Percentiles rank a stretch among this genome's conserved stretches.
phyloP scores from a whole-genome alignment of 2,888 invertebrate genomes.

The Meliscaeva auricollis region DNA sequence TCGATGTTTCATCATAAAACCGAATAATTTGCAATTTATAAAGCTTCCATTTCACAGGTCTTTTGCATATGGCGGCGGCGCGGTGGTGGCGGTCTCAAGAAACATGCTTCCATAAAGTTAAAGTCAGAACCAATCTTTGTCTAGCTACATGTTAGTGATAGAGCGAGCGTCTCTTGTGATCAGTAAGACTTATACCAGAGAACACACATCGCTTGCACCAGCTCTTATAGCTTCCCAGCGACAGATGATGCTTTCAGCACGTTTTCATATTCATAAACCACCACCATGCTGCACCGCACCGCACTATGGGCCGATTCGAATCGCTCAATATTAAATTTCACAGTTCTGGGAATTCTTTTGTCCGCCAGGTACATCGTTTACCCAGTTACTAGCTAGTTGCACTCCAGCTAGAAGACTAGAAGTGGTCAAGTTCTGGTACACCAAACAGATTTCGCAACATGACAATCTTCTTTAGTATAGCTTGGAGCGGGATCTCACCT shows the following conservation, averaged over 20 bases:
- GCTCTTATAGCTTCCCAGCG: slow-evolving; percentile 61
- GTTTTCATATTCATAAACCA: slow-evolving; percentile 55
- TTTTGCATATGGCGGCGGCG: slow-evolving; percentile 24
- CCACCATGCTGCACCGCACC: not conserved
- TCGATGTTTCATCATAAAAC: slow-evolving; percentile 72
- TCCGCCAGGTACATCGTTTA: slow-evolving; percentile 30
- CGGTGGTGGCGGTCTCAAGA: slow-evolving; percentile 26
- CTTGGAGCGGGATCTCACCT: slow-evolving; percentile 32
- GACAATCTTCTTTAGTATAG: slow-evolving; percentile 55
- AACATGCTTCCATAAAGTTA: slow-evolving; percentile 66
- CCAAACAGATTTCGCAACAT: slow-evolving; percentile 63
- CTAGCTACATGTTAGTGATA: slow-evolving; percentile 16
- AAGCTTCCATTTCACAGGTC: slow-evolving; percentile 71
- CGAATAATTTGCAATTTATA: slow-evolving; percentile 72
- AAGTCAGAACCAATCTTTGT: slow-evolving; percentile 51
- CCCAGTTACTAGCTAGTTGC: not conserved
- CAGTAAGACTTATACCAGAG: not conserved
- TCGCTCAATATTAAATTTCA: slow-evolving; percentile 72
- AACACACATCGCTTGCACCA: slow-evolving; percentile 30
- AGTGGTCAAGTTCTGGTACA: slow-evolving; percentile 72
- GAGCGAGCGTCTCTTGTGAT: no score
- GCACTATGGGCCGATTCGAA: slow-evolving; percentile 54
- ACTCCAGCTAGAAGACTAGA: slow-evolving; percentile 9
- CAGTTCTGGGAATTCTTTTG: slow-evolving; percentile 72
- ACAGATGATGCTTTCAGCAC: slow-evolving; percentile 73